Evolutionary conservation across 2,888 invertebrate species (phyloP).

Genomic region (Protophormia terraenovae): DNA sequence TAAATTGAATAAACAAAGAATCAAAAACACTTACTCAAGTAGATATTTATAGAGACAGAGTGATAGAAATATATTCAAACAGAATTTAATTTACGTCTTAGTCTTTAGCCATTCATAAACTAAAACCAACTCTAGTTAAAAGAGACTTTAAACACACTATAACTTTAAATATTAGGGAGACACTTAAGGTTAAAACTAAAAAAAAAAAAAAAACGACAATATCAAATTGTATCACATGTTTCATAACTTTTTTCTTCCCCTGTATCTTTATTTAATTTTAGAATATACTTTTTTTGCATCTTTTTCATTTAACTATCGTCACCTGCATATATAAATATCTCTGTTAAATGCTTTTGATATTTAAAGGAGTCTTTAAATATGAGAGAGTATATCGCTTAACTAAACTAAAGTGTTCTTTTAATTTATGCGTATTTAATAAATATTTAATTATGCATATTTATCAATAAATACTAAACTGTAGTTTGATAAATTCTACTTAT

Average conservation of each 20-base stretch:
- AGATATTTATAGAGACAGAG: background rate
- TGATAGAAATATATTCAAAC: background rate
- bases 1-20: slow-evolving; percentile 24
- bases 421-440: slow-evolving; percentile 61
- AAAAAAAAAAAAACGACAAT: too few species aligned
- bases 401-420: slow-evolving; percentile 52
- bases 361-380: slow-evolving; percentile 7
- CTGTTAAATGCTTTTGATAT: slow-evolving; percentile 7
- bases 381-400: background rate
- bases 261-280: background rate
- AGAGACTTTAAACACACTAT: too few species aligned
- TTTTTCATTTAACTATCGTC: slow-evolving; percentile 1
- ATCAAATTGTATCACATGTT: background rate
- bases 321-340: slow-evolving; percentile 43
- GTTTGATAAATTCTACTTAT: slow-evolving; percentile 43
- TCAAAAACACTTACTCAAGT: background rate
- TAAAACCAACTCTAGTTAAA: too few species aligned
- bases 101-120: too few species aligned
- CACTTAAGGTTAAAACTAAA: too few species aligned
- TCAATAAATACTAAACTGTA: slow-evolving; percentile 46
- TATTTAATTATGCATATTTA: slow-evolving; percentile 62
- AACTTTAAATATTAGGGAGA: too few species aligned
- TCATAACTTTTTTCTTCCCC: background rate
- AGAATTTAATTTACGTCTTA: too few species aligned
- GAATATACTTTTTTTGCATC: background rate